These are phyloP conservation scores for Pachyuromys duprasi DNA, from an alignment of 2,797 vertebrate species.

Conservation along the genomic window DNA sequence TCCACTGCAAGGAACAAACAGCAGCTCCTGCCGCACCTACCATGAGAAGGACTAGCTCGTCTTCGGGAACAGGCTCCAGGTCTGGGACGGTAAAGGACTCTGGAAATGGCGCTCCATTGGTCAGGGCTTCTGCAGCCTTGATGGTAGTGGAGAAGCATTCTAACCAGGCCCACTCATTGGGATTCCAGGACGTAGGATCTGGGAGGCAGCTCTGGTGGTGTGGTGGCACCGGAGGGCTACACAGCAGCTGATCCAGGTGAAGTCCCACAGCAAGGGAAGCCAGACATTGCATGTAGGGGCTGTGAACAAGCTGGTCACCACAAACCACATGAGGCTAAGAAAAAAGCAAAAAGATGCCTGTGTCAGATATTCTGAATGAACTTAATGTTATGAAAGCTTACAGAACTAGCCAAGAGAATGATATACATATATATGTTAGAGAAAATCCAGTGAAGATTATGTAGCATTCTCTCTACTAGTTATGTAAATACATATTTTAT, in stretches of 20 bases:
- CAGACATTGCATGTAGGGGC: slow-evolving; percentile 98
- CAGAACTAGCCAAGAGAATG: neutral
- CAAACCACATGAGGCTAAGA: slow-evolving; percentile 96
- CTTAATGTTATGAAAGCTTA: slow-evolving; percentile 8
- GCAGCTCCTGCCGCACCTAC: slow-evolving; percentile 83
- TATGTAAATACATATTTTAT: no score
- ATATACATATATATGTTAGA: neutral
- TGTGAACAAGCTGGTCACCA: slow-evolving; percentile 98
- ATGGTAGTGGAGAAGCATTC: slow-evolving; percentile 98
- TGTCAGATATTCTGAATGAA: neutral
- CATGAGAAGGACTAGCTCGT: slow-evolving; percentile 95
- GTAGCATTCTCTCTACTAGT: no score
- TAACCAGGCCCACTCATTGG: slow-evolving; percentile 97
- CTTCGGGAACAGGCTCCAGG: slow-evolving; percentile 95
- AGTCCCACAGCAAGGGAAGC: slow-evolving; percentile 97
- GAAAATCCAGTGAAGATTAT: no score
- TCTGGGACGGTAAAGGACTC: slow-evolving; percentile 96
- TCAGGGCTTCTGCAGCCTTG: slow-evolving; percentile 96
- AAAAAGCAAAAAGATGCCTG: neutral
- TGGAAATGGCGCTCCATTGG: slow-evolving; percentile 94
- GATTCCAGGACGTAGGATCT: slow-evolving; percentile 92
- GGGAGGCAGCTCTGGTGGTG: slow-evolving; percentile 91
- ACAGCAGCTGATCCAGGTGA: slow-evolving; percentile 94
- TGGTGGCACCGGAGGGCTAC: slow-evolving; percentile 92
- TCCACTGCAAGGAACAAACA: neutral